Conservation (phyloP, 2,113 vertebrate genomes). For the Boleophthalmus pectinirostris region DNA sequence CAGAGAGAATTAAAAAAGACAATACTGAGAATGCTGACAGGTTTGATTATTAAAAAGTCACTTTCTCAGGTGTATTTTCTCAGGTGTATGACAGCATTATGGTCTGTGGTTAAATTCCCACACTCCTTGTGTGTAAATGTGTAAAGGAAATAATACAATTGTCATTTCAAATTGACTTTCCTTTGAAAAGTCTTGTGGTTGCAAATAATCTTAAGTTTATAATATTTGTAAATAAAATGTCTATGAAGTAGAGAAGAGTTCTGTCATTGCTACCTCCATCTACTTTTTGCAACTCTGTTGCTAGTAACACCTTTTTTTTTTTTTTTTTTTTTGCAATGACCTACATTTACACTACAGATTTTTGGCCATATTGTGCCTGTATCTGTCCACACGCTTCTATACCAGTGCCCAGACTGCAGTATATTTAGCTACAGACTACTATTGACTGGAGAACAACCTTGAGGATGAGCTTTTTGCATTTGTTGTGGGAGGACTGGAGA, state of each 20-base stretch:
- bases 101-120: too few species aligned
- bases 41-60: too few species aligned
- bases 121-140: too few species aligned
- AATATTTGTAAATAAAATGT: too few species aligned
- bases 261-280: neutral
- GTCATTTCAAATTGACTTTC: too few species aligned
- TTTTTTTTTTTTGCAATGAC: neutral
- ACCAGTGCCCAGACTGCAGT: constrained; percentile 51
- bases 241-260: neutral
- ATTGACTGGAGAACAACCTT: constrained; percentile 63
- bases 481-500: constrained; percentile 67
- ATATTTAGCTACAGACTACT: constrained; percentile 73
- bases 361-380: neutral
- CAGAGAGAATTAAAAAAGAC: too few species aligned
- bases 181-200: too few species aligned
- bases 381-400: neutral
- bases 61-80: too few species aligned
- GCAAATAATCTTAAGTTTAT: too few species aligned
- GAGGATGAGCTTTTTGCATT: constrained; percentile 50
- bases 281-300: neutral
- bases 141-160: too few species aligned
- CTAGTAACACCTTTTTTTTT: neutral
- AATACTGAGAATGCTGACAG: too few species aligned
- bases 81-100: too few species aligned
- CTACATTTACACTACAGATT: neutral